A percentile compares a stretch with the other conserved stretches of the same genome.
Conservation (phyloP, 2,888 invertebrate genomes). For the Phragmatobia fuliginosa region DNA sequence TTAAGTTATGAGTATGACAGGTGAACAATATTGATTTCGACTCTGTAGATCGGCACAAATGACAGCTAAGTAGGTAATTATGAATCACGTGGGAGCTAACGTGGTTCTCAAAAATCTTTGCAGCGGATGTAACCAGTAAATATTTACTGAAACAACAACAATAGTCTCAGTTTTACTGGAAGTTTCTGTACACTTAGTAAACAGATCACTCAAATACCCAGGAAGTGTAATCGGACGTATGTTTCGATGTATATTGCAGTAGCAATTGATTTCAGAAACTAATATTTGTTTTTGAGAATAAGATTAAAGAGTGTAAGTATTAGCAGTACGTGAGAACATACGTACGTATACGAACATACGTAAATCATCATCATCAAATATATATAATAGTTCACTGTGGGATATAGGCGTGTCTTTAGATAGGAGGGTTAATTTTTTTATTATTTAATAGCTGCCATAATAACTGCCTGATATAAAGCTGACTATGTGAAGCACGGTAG, state of each 20-base stretch:
- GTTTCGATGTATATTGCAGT: not conserved
- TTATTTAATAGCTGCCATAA: too few species aligned
- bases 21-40: not conserved
- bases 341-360: too few species aligned
- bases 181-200: not conserved
- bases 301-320: not conserved
- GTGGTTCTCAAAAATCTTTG: not conserved
- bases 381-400: too few species aligned
- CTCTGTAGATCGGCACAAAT: not conserved
- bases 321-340: not conserved
- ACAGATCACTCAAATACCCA: not conserved
- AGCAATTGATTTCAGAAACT: not conserved
- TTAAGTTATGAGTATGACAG: not conserved
- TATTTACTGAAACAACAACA: constrained; percentile 7
- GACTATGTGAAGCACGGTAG: too few species aligned
- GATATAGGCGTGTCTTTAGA: too few species aligned
- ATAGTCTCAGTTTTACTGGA: not conserved
- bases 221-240: not conserved
- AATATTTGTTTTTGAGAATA: not conserved
- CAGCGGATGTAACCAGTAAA: not conserved
- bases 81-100: not conserved
- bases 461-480: too few species aligned
- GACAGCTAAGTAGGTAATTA: not conserved
- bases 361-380: too few species aligned
- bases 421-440: too few species aligned